A percentile compares a stretch with the other conserved stretches of the same genome.
phyloP scores from a whole-genome alignment of 2,888 invertebrate species.

The Punctoribates punctum region DNA sequence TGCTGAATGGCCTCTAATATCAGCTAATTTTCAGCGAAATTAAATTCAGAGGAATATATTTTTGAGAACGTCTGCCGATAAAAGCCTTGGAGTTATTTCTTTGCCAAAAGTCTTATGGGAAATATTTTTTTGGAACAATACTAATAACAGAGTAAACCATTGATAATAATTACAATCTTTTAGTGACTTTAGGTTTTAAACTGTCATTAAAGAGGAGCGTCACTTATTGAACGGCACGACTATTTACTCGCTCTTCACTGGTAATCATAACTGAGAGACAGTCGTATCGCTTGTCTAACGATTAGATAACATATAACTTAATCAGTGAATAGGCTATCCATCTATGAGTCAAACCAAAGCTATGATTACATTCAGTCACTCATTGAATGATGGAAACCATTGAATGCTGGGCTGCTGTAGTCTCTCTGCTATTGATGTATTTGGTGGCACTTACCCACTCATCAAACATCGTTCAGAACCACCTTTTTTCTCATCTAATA shows the following conservation, averaged over 20 bases:
- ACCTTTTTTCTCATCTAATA: slow-evolving; percentile 10
- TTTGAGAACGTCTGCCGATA: no score
- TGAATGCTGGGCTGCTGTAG: background rate
- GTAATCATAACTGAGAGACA: no score
- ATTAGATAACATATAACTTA: background rate
- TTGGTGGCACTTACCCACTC: slow-evolving; percentile 9
- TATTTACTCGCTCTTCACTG: background rate
- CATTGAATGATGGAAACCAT: slow-evolving; percentile 11
- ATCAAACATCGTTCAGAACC: slow-evolving; percentile 1
- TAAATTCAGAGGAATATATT: no score
- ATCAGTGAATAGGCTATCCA: background rate
- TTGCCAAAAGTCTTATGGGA: no score
- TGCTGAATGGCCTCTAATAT: no score
- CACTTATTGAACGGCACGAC: background rate
- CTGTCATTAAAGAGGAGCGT: background rate
- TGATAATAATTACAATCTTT: no score
- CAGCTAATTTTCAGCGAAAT: no score
- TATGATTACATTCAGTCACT: slow-evolving; percentile 1
- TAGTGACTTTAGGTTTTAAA: no score
- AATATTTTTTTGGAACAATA: no score
- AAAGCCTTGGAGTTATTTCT: no score
- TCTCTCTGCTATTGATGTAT: background rate
- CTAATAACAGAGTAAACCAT: no score
- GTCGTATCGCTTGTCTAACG: no score
- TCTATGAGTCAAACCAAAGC: background rate